A percentile compares a stretch with the other conserved stretches of the same genome.
Conservation (phyloP, 2,888 invertebrate genomes). For the Bursaphelenchus okinawaensis region DNA sequence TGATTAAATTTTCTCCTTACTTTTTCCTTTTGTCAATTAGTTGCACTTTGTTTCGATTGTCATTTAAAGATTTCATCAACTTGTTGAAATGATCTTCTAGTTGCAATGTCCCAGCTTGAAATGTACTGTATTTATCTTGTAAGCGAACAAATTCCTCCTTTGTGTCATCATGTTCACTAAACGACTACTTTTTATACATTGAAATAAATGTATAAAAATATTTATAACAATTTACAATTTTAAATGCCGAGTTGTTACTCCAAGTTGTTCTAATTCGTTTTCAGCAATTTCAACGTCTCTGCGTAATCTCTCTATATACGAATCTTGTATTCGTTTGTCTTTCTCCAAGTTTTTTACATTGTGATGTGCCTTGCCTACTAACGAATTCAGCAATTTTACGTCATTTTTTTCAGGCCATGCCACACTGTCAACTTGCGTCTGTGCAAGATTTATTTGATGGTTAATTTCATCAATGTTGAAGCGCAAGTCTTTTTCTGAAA, state of each 20-base stretch:
- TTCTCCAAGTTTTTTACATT: conserved; percentile 8
- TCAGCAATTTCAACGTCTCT: conserved; percentile 13
- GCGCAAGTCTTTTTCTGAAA: conserved; percentile 10
- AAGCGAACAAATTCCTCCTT: background rate
- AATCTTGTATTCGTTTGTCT: conserved; percentile 13
- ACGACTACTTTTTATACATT: background rate
- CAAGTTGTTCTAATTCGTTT: conserved; percentile 11
- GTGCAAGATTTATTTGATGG: conserved; percentile 2
- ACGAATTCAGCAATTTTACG: conserved; percentile 12
- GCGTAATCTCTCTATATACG: conserved; percentile 7
- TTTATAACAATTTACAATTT: conserved; percentile 4
- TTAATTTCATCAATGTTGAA: background rate
- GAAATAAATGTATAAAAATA: background rate
- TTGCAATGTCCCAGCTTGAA: conserved; percentile 1
- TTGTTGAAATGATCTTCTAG: conserved; percentile 9
- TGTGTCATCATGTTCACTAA: background rate
- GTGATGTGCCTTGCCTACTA: background rate
- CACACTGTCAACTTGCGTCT: conserved; percentile 3
- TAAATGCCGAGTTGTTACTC: background rate
- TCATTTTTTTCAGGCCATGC: conserved; percentile 13
- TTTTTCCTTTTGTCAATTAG: conserved; percentile 5
- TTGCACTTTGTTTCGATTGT: conserved; percentile 12
- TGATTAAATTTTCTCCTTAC: conserved; percentile 1
- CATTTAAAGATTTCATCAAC: conserved; percentile 11
- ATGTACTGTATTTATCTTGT: background rate